Base-by-base conservation (phyloP, 1,140 invertebrate species). In the Nephila pilipes region DNA sequence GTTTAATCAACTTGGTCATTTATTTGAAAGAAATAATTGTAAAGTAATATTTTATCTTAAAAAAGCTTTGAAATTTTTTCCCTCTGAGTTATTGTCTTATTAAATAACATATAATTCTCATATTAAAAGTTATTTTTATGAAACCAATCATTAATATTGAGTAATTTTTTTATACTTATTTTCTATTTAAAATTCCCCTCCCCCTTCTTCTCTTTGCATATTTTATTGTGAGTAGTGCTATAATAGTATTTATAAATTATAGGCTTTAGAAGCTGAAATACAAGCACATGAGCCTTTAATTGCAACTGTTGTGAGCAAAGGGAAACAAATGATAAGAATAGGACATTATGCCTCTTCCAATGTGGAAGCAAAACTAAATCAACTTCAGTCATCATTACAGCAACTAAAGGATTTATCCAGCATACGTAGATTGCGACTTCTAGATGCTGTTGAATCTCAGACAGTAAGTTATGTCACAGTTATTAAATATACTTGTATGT, bases 401-500 rank as follows among this genome's bases (percentile, higher is more conserved):
- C 95, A 97, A 79, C 95, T 98, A 0, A 96, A 97, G 85, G 97
- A 98, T 94, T 94, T 97, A 16, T 97, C 98, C 0, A 97, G 97
- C 91, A 96, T 97, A 8, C 95, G 98, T 16, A 96, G 97, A 83
- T 95, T 97, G 10, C 95, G 97, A 58, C 96, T 99, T 2, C 96
- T 97, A 12, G 98, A 98, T 95, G 97, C 98, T 14, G 96, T 98
- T 12, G 98, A 98, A 94, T 97, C 97, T 36, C 98, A 99, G 95
- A 97, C 97, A 96, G 97, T 97, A 95, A 95, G 94, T 95, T 1
- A 8, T 79, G 36, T 89, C 25, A 32, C 29, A 18, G n/a, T 88
- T 55, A 90, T 60, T 85, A 63, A 93, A 80, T 93, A 89, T 94
- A 93, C 94, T 95, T 81, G 89, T 89, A 46, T 46, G 22, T 89